These are phyloP conservation scores for Hippocampus barbouri DNA, from an alignment of 2,113 vertebrate species.

Conservation along the genomic window DNA sequence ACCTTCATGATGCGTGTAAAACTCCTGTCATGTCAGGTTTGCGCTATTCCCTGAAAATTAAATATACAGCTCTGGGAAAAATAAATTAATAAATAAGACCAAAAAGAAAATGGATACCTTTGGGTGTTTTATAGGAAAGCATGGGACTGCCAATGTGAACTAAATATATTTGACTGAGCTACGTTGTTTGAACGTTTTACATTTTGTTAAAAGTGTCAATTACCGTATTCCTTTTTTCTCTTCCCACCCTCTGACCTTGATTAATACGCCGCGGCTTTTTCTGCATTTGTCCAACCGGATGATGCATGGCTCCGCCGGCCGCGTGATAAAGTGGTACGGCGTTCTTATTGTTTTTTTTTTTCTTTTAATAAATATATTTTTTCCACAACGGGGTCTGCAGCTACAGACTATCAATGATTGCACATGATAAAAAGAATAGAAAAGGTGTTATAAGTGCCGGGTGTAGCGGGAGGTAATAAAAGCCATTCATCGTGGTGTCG, in stretches of 20 bases:
- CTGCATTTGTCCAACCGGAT: slow-evolving; percentile 16
- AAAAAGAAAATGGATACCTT: too few species aligned
- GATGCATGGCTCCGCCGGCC: slow-evolving; percentile 9
- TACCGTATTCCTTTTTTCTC: background rate
- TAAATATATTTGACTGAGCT: too few species aligned
- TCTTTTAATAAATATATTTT: background rate
- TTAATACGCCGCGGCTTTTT: slow-evolving; percentile 38
- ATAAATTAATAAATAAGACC: too few species aligned
- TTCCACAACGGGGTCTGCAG: background rate
- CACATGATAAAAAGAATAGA: background rate
- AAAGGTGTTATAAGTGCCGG: background rate
- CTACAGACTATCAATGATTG: background rate
- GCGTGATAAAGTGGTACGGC: slow-evolving; percentile 2
- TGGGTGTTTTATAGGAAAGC: too few species aligned
- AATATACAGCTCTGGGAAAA: too few species aligned
- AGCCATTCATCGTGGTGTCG: slow-evolving; percentile 3
- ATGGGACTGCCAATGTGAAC: too few species aligned
- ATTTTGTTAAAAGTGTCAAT: background rate
- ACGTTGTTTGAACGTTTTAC: too few species aligned
- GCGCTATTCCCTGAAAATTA: too few species aligned
- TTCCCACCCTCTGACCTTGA: slow-evolving; percentile 17
- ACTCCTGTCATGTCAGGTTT: too few species aligned
- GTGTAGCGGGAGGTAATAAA: background rate
- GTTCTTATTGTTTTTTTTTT: background rate
- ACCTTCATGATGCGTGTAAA: too few species aligned